Evolutionary conservation across 2,888 invertebrate species (phyloP), one percentile per base, ranked within the genome.

Genomic region (Clepsis dumicolana): DNA sequence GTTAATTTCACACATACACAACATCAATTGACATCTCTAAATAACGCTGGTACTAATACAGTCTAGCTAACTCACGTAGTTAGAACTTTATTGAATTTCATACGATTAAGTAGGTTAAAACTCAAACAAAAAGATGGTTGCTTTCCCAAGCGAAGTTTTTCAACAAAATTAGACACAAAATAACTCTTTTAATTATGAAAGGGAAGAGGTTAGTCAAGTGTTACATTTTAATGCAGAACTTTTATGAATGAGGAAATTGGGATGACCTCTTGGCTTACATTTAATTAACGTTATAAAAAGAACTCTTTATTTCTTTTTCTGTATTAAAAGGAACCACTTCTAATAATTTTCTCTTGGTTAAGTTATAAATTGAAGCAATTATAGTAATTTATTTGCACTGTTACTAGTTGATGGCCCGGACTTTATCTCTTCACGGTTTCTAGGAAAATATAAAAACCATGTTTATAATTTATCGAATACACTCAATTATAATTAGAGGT

Each of bases 161-260:
- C 2, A 44, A 44, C 16, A 1, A 16, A 44, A 44, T n/a, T 8
- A 5, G 18, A 44, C 44, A 18, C 5, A 44, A 18, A 44, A 18
- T 5, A 8, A 44, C 41, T 41, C 41, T n/a, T 4, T 41, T 16
- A 41, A 16, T 41, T 41, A 41, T 16, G n/a, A 16, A 35, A 4
- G 18, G 16, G 8, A 8, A 5, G 18, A 1, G 18, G 7, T 18
- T 44, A 44, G 18, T 8, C 18, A 44, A 44, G 18, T 44, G 44
- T 44, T 44, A 44, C 44, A 18, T 44, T 44, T 44, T 18, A 18
- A 44, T 44, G 44, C 44, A 44, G 44, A 44, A 44, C 44, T 44
- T 44, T 44, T 18, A 7, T 44, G 44, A 44, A 44, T 44, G n/a
- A 16, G 44, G 16, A 18, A 44, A 18, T 44, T 44, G 18, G 8